Percentiles rank a stretch among this genome's conserved stretches.
Evolutionary conservation across 2,888 invertebrate genomes (phyloP).

Genomic region (Sinodicranocentrus sp.): DNA sequence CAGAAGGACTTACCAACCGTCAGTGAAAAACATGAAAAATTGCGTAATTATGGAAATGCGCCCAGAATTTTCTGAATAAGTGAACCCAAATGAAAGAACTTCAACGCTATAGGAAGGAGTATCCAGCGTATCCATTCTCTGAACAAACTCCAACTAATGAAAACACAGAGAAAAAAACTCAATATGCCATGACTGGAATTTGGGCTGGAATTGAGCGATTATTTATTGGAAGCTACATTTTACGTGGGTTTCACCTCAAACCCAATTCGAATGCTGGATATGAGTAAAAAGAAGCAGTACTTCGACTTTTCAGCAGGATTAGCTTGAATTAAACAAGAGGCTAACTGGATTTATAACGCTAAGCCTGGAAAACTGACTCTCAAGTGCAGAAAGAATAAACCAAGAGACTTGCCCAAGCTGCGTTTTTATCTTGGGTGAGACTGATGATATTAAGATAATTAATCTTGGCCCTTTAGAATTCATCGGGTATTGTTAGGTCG

Average conservation of each 20-base stretch:
- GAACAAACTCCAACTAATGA: neutral
- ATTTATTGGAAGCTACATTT: constrained; percentile 53
- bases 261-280: no score
- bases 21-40: constrained; percentile 49
- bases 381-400: neutral
- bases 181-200: constrained; percentile 49
- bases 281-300: no score
- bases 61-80: neutral
- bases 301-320: no score
- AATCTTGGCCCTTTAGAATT: constrained; percentile 58
- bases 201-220: constrained; percentile 63
- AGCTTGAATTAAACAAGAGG: constrained; percentile 13
- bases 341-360: neutral
- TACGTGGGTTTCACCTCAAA: no score
- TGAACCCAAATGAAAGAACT: neutral
- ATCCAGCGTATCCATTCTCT: constrained; percentile 8
- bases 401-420: neutral
- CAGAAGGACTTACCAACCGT: neutral
- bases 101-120: neutral
- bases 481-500: constrained; percentile 48
- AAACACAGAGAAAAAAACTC: constrained; percentile 17
- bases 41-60: constrained; percentile 60
- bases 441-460: constrained; percentile 66
- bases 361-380: neutral
- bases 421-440: constrained; percentile 55